Conservation (phyloP, 1,140 invertebrate species). For the Uloborus diversus region DNA sequence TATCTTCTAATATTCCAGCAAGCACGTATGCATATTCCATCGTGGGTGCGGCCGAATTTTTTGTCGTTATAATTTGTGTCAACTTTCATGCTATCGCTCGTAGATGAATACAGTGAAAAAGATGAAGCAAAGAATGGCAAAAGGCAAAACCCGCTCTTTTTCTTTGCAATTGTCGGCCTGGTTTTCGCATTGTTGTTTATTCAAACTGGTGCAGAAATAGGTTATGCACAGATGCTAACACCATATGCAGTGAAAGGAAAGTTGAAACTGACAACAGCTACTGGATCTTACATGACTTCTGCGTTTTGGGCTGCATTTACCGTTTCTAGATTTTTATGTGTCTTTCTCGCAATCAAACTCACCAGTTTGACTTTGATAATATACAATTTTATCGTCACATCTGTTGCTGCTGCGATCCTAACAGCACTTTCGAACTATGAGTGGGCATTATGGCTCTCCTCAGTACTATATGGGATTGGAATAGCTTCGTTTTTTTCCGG, state of each 20-base stretch:
- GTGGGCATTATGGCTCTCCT: slow-evolving; percentile 62
- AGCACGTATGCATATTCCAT: slow-evolving; percentile 23
- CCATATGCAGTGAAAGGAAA: slow-evolving; percentile 64
- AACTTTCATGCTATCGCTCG: slow-evolving; percentile 65
- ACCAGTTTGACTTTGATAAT: slow-evolving; percentile 64
- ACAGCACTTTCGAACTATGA: slow-evolving; percentile 60
- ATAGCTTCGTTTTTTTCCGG: slow-evolving; percentile 69
- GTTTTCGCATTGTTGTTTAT: slow-evolving; percentile 67
- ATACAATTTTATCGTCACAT: slow-evolving; percentile 63
- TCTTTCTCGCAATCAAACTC: slow-evolving; percentile 65
- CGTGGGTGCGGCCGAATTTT: slow-evolving; percentile 7
- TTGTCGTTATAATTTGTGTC: slow-evolving; percentile 42
- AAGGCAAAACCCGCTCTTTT: slow-evolving; percentile 45
- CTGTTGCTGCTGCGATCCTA: slow-evolving; percentile 64
- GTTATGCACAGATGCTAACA: slow-evolving; percentile 67
- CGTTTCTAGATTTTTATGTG: slow-evolving; percentile 65
- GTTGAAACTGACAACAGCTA: slow-evolving; percentile 61
- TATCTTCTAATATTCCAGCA: neutral
- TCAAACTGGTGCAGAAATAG: slow-evolving; percentile 68
- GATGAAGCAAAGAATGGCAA: slow-evolving; percentile 55
- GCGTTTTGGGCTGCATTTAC: slow-evolving; percentile 69
- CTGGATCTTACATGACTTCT: slow-evolving; percentile 65
- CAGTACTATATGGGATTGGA: slow-evolving; percentile 66
- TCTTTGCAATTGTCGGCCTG: slow-evolving; percentile 62
- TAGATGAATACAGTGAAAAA: slow-evolving; percentile 61